Evolutionary conservation across 30 jellyfish, hydroid and myxozoan genomes (phyloP).

Genomic region (Hydra vulgaris): DNA sequence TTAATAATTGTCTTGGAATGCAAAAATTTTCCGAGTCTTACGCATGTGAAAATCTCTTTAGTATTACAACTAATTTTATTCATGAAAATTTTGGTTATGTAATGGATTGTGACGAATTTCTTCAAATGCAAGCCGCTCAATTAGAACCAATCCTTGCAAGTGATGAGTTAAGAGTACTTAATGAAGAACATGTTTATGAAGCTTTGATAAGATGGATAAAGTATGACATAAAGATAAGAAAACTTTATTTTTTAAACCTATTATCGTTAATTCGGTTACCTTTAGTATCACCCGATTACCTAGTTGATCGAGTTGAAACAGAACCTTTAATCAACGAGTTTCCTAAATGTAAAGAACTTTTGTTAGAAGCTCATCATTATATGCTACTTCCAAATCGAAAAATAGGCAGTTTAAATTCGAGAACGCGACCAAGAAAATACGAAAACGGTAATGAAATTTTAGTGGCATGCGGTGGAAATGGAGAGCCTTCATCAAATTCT

Average conservation of each 20-base stretch:
- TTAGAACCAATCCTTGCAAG: constrained; percentile 60
- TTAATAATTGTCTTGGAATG: constrained; percentile 87
- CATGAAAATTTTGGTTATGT: constrained; percentile 89
- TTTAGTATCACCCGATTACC: constrained; percentile 88
- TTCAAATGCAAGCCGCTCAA: constrained; percentile 59
- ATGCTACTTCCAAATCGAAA: constrained; percentile 84
- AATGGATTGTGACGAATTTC: constrained; percentile 78
- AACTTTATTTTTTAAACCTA: constrained; percentile 56
- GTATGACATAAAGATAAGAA: constrained; percentile 46
- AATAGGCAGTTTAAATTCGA: constrained; percentile 66
- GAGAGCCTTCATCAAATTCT: constrained; percentile 81
- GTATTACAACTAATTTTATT: constrained; percentile 58
- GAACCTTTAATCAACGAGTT: constrained; percentile 68
- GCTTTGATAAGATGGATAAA: constrained; percentile 87
- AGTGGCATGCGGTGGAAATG: constrained; percentile 98
- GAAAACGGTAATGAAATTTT: constrained; percentile 83
- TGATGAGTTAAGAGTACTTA: constrained; percentile 85
- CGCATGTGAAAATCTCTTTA: constrained; percentile 81
- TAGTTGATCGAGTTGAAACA: constrained; percentile 90
- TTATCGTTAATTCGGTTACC: constrained; percentile 88
- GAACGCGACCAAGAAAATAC: constrained; percentile 94
- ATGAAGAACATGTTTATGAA: constrained; percentile 87
- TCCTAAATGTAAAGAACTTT: constrained; percentile 80
- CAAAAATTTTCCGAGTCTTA: constrained; percentile 92
- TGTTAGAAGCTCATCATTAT: constrained; percentile 90